phyloP scores from a whole-genome alignment of 2,113 vertebrate genomes.

The Lepidiolamprologus cunningtoni region DNA sequence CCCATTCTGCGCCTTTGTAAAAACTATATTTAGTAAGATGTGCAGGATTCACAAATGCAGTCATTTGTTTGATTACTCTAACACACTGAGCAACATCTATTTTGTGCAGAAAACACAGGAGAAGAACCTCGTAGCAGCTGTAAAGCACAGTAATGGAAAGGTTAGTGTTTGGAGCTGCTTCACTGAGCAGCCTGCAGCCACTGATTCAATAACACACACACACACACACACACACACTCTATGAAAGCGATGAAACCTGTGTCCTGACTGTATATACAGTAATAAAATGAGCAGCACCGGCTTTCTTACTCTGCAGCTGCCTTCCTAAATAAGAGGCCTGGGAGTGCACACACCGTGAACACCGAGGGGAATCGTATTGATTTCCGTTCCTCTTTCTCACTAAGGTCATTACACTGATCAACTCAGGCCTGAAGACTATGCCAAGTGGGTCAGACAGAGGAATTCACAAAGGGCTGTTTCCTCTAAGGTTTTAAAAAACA shows the following conservation, averaged over 20 bases:
- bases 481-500: not conserved
- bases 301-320: not conserved
- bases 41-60: not conserved
- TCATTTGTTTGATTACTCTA: not conserved
- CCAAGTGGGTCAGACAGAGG: not conserved
- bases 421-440: not conserved
- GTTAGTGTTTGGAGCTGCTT: not conserved
- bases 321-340: not conserved
- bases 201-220: not conserved
- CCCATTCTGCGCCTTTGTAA: not conserved
- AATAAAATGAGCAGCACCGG: not conserved
- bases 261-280: not conserved
- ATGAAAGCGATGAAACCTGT: not conserved
- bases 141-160: not conserved
- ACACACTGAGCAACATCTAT: not conserved
- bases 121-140: not conserved
- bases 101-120: not conserved
- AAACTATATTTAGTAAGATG: not conserved
- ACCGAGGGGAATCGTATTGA: not conserved
- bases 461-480: not conserved
- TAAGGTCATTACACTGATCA: conserved; percentile 1
- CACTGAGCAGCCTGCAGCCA: not conserved
- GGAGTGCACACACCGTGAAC: not conserved
- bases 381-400: not conserved
- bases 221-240: not conserved